phyloP scores from a whole-genome alignment of 1,140 invertebrate species.

The Apis cerana region DNA sequence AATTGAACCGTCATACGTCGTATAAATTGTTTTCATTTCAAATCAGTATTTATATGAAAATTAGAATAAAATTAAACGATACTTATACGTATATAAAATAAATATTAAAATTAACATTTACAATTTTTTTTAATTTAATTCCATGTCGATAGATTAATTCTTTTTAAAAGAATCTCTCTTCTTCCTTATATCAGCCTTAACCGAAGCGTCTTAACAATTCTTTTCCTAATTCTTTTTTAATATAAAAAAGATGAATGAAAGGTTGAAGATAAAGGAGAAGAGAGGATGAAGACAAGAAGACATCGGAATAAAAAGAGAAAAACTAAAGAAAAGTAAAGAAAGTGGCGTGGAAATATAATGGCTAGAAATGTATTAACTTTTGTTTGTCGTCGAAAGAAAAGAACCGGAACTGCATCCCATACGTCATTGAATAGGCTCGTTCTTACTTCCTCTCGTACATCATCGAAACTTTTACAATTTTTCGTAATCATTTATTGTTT shows the following conservation, averaged over 20 bases:
- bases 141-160: too few species aligned
- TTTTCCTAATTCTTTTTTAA: background rate
- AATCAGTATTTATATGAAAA: too few species aligned
- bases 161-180: background rate
- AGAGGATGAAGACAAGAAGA: too few species aligned
- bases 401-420: conserved; percentile 52
- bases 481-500: conserved; percentile 12
- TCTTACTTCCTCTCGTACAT: conserved; percentile 41
- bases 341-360: conserved; percentile 14
- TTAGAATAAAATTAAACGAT: too few species aligned
- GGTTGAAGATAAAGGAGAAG: background rate
- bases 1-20: too few species aligned
- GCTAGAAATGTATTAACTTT: conserved; percentile 65
- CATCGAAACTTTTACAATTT: conserved; percentile 39
- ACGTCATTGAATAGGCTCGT: conserved; percentile 47
- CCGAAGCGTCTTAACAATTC: background rate
- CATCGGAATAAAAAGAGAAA: background rate
- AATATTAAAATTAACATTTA: too few species aligned
- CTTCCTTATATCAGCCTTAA: background rate
- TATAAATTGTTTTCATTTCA: too few species aligned
- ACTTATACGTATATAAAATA: too few species aligned
- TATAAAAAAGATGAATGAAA: background rate
- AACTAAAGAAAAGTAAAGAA: background rate
- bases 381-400: conserved; percentile 56
- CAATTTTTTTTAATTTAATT: background rate